Conservation (phyloP, 2,888 invertebrate species). For the Vesta saturnalis region DNA sequence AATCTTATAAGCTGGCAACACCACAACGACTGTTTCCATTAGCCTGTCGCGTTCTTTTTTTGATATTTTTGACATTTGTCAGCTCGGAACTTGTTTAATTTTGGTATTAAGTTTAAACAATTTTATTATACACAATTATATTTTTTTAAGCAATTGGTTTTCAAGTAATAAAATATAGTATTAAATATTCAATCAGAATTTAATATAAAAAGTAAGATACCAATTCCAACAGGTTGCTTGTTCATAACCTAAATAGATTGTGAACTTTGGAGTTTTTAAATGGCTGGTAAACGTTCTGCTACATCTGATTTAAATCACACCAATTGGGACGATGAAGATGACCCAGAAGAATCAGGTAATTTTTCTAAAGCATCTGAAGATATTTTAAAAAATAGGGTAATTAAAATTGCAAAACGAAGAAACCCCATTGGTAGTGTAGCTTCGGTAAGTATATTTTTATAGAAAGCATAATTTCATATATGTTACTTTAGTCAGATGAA, state of each 20-base stretch:
- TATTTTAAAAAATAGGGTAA: constrained; percentile 77
- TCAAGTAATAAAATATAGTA: too few relatives aligned
- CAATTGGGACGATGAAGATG: constrained; percentile 86
- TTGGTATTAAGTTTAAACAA: too few relatives aligned
- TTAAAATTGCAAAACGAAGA: constrained; percentile 81
- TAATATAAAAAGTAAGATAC: background rate
- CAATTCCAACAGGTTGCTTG: constrained; percentile 31
- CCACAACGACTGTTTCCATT: too few relatives aligned
- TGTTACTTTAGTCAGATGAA: constrained; percentile 52
- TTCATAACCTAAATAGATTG: constrained; percentile 19
- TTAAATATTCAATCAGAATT: too few relatives aligned
- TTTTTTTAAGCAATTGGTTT: too few relatives aligned
- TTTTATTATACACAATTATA: too few relatives aligned
- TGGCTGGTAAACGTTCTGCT: constrained; percentile 81
- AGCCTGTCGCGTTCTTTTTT: too few relatives aligned
- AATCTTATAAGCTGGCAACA: too few relatives aligned
- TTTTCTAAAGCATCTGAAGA: constrained; percentile 76
- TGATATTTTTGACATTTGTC: too few relatives aligned
- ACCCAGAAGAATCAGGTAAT: constrained; percentile 78
- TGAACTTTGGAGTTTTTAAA: constrained; percentile 51
- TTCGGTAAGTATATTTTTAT: constrained; percentile 28
- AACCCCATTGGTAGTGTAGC: constrained; percentile 52
- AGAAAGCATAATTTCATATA: background rate
- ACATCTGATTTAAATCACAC: constrained; percentile 81
- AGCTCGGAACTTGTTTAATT: too few relatives aligned